Evolutionary conservation across 1,140 invertebrate species (phyloP).

Genomic region (Pseudomyrmex flavicornis): DNA sequence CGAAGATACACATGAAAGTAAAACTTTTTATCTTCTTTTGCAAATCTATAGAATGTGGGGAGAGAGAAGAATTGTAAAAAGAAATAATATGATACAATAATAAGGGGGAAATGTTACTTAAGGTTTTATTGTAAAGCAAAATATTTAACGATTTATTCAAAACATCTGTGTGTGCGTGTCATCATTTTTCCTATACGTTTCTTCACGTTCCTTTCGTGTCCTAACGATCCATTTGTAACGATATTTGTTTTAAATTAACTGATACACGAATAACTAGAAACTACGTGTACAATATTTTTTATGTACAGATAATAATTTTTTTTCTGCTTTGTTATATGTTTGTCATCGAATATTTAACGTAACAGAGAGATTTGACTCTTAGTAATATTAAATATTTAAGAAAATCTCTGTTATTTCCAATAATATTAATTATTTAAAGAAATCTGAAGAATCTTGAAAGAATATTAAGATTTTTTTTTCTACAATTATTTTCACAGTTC

Average conservation of each 20-base stretch:
- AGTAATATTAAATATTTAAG: neutral
- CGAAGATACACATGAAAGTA: conserved; percentile 3
- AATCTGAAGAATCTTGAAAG: neutral
- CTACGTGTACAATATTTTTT: conserved; percentile 3
- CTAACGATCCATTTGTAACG: neutral
- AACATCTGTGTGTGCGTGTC: conserved; percentile 66
- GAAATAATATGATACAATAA: neutral
- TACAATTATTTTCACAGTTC: too few relatives aligned
- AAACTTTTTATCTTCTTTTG: conserved; percentile 25
- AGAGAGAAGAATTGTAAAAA: conserved; percentile 52
- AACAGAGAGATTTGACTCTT: neutral
- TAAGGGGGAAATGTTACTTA: conserved; percentile 69
- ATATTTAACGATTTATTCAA: conserved; percentile 72
- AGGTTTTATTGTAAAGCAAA: conserved; percentile 77
- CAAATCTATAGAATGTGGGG: conserved; percentile 35
- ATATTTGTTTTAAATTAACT: conserved; percentile 16
- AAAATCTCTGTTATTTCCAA: too few relatives aligned
- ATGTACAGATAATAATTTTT: conserved; percentile 27
- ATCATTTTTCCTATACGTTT: conserved; percentile 49
- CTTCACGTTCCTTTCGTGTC: conserved; percentile 7
- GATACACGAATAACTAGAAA: conserved; percentile 17
- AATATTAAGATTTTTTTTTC: too few relatives aligned
- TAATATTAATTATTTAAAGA: conserved; percentile 9
- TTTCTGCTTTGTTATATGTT: neutral
- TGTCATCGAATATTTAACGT: neutral